phyloP scores from a whole-genome alignment of 1,140 invertebrate genomes.

The Chrysomallon squamiferum region DNA sequence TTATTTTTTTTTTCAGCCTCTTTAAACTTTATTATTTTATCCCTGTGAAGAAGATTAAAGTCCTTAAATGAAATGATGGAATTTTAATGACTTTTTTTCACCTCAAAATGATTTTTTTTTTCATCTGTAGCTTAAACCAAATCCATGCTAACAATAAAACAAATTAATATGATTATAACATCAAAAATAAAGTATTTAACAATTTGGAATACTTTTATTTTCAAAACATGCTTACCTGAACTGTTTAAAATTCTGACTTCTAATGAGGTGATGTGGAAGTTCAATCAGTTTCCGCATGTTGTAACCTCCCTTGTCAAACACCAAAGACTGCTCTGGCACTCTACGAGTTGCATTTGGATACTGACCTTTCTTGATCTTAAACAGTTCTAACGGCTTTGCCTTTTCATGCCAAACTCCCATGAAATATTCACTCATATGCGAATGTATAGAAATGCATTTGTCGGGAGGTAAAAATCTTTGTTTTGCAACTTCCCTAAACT shows the following conservation, averaged over 20 bases:
- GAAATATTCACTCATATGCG: slow-evolving; percentile 43
- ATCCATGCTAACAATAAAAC: too few relatives aligned
- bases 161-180: too few relatives aligned
- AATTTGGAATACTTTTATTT: too few relatives aligned
- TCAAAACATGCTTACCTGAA: too few relatives aligned
- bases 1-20: too few relatives aligned
- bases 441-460: slow-evolving; percentile 16
- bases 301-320: slow-evolving; percentile 16
- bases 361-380: slow-evolving; percentile 42
- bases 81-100: too few relatives aligned
- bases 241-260: slow-evolving; percentile 29
- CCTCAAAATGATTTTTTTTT: too few relatives aligned
- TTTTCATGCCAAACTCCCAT: slow-evolving; percentile 40
- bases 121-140: too few relatives aligned
- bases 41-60: too few relatives aligned
- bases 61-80: too few relatives aligned
- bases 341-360: slow-evolving; percentile 35
- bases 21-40: too few relatives aligned
- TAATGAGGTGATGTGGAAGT: slow-evolving; percentile 40
- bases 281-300: slow-evolving; percentile 46
- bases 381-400: slow-evolving; percentile 40
- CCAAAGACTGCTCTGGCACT: slow-evolving; percentile 42
- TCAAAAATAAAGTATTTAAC: too few relatives aligned
- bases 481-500: slow-evolving; percentile 89
- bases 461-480: slow-evolving; percentile 74